phyloP scores from a whole-genome alignment of 2,113 vertebrate genomes.

The Hystrix cristata region DNA sequence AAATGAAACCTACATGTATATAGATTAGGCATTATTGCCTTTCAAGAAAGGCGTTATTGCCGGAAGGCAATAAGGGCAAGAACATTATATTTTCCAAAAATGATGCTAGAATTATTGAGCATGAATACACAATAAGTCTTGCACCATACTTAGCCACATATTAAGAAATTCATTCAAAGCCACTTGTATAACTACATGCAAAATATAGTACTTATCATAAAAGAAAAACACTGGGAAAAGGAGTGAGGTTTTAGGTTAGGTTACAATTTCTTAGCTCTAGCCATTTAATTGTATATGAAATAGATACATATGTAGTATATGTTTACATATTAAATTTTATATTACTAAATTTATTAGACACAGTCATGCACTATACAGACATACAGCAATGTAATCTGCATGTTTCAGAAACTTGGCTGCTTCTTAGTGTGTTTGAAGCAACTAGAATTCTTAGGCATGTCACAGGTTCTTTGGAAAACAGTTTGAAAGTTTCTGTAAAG shows the following conservation, averaged over 20 bases:
- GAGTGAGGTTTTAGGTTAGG: not conserved
- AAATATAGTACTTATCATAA: not conserved
- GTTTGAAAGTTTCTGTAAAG: not conserved
- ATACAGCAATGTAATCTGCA: not conserved
- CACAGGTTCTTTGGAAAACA: not conserved
- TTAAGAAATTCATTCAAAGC: not conserved
- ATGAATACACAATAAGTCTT: not conserved
- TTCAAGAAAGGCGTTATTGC: too few species aligned
- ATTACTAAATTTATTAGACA: not conserved
- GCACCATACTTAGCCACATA: not conserved
- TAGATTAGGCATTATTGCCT: too few species aligned
- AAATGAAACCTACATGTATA: too few species aligned
- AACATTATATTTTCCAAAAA: not conserved
- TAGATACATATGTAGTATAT: too few species aligned
- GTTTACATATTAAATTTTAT: not conserved
- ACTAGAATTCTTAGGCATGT: not conserved
- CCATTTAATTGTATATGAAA: not conserved
- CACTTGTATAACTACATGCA: not conserved
- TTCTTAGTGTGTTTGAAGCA: not conserved
- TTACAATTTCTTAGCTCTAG: not conserved
- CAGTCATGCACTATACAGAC: not conserved
- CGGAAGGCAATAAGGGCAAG: not conserved
- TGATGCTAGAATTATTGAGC: not conserved
- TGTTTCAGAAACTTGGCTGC: not conserved
- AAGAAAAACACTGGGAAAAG: not conserved